A percentile compares a stretch with the other conserved stretches of the same genome.
phyloP scores from a whole-genome alignment of 92 coral and sea anemone genomes.

The Micromussa lordhowensis region DNA sequence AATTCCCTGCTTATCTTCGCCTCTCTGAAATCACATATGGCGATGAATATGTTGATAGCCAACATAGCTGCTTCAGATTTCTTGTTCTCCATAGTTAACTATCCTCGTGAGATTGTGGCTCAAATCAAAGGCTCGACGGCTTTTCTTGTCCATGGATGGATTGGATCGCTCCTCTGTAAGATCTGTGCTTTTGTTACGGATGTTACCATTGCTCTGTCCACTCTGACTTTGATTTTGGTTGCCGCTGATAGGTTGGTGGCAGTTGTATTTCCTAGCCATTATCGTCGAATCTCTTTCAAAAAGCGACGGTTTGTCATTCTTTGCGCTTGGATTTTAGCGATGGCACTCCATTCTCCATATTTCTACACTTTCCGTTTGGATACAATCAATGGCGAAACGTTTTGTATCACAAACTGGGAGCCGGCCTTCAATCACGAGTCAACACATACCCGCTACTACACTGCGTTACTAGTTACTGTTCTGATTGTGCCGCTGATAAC shows the following conservation, averaged over 20 bases:
- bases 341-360: slow-evolving; percentile 7
- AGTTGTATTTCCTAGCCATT: not conserved
- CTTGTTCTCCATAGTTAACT: not conserved
- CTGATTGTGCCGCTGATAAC: not conserved
- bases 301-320: not conserved
- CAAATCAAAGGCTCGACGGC: not conserved
- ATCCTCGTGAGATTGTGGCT: not conserved
- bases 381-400: not conserved
- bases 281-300: not conserved
- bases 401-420: not conserved
- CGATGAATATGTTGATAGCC: not conserved
- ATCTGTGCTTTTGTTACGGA: not conserved
- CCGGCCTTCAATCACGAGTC: not conserved
- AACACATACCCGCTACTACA: not conserved
- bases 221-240: not conserved
- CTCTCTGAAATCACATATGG: not conserved
- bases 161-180: not conserved
- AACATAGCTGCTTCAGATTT: slow-evolving; percentile 1
- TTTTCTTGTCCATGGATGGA: not conserved
- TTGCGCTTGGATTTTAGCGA: not conserved
- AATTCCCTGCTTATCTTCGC: not conserved
- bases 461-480: not conserved
- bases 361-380: not conserved
- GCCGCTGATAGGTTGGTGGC: slow-evolving; percentile 1
- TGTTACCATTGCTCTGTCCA: not conserved